Base-by-base conservation (phyloP, 1,140 invertebrate species). In the Zaprionus gabonicus region DNA sequence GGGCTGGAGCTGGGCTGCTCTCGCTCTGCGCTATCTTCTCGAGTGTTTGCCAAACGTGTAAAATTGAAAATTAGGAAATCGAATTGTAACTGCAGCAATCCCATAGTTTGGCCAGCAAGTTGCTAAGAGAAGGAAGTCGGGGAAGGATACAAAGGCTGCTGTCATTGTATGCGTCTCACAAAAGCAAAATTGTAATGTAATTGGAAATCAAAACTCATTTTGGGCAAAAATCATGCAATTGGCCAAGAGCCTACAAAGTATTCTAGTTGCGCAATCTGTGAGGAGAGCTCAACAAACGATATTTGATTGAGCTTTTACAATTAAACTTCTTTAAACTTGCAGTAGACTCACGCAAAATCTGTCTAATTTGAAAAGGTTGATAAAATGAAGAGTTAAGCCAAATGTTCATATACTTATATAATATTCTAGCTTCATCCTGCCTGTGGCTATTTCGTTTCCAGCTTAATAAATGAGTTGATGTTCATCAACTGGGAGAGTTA, bases 21-120 rank as follows among this genome's bases (percentile, higher is more conserved):
- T 34, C 31, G 78, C 66, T 67, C 64, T 58, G 71, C 62, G 59
- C 53, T 81, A 63, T 71, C 70, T 66, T 59, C 65, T 78, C 46
- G 66, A 88, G 74, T 88, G 84, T 88, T 88, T 88, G 84, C 85
- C 84, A 88, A 88, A 88, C 84, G 84, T 88, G 84, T 88, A 88
- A 88, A 88, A 88, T 88, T 88, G 84, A 88, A 88, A 88, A 88
- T 88, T 88, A 88, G 84, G 84, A 88, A 88, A 88, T 88, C 84
- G 84, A 88, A 88, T 82, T 85, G 79, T 82, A 85, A 81, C 66
- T 77, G 65, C 80, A 69, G 57, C 41, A 44, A 56, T 36, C 41
- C 58, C 51, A 25, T 51, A 23, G 36, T 41, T 36, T 15, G 58
- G 3, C 9, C 27, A 63, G 23, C 13, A 31, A 31, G 28, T 34